These are phyloP conservation scores for Synergus gifuensis DNA, from an alignment of 2,888 invertebrate species.

Conservation along the genomic window DNA sequence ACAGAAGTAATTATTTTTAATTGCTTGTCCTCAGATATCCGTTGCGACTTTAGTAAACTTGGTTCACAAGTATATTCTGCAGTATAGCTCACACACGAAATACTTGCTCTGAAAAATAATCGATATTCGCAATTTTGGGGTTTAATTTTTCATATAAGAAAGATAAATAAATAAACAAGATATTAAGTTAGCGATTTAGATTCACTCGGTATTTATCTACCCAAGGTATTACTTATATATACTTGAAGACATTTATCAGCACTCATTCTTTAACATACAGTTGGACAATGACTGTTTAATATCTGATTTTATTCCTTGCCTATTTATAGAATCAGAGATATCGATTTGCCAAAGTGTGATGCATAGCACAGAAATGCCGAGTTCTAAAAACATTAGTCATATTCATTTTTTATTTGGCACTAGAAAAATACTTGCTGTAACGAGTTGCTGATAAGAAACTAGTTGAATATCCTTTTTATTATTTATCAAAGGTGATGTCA, in stretches of 20 bases:
- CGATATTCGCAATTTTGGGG: background rate
- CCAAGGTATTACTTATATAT: background rate
- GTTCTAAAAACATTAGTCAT: slow-evolving; percentile 15
- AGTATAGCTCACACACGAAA: background rate
- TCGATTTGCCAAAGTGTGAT: slow-evolving; percentile 9
- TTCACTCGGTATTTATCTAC: background rate
- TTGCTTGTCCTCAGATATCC: slow-evolving; percentile 14
- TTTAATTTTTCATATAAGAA: background rate
- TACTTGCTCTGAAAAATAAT: slow-evolving; percentile 2
- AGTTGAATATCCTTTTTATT: slow-evolving; percentile 2
- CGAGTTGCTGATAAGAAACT: background rate
- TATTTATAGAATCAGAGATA: slow-evolving; percentile 18
- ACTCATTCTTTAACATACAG: background rate
- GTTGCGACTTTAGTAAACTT: slow-evolving; percentile 16
- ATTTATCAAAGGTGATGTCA: slow-evolving; percentile 4
- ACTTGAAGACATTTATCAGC: background rate
- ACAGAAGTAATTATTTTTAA: slow-evolving; percentile 15
- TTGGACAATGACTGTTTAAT: background rate
- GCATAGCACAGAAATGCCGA: slow-evolving; percentile 8
- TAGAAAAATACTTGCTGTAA: background rate
- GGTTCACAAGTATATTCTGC: background rate
- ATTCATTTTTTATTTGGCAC: background rate
- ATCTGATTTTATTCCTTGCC: background rate
- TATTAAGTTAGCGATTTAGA: background rate
- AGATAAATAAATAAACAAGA: background rate